Conservation (phyloP, 2,113 vertebrate genomes). For the Aptenodytes patagonicus region DNA sequence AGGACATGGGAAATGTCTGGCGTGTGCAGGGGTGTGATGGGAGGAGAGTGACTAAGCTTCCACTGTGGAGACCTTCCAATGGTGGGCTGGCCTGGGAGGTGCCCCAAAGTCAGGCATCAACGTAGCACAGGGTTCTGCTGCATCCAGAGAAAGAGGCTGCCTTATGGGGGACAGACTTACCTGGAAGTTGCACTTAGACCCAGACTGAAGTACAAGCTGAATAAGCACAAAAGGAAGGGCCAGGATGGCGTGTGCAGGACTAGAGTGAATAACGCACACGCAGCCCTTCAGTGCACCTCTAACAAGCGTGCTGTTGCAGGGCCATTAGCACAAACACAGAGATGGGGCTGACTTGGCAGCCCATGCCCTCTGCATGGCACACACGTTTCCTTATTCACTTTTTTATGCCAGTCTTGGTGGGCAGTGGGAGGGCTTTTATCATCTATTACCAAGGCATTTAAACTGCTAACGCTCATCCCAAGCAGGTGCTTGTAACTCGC, state of each 20-base stretch:
- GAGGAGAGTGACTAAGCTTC: background rate
- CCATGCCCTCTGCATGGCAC: background rate
- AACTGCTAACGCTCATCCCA: background rate
- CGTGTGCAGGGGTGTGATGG: background rate
- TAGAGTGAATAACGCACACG: fast-evolving
- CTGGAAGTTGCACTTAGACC: background rate
- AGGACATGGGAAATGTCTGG: background rate
- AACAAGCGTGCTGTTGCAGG: fast-evolving
- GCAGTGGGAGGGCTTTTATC: background rate
- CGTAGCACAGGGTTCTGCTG: background rate
- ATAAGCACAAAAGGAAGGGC: background rate
- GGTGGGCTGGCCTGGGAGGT: background rate
- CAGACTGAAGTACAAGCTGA: background rate
- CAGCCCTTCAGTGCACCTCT: background rate
- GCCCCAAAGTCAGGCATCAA: background rate
- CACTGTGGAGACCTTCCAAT: background rate
- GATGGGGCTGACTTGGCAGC: fast-evolving
- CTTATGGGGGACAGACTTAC: background rate
- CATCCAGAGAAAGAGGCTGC: background rate
- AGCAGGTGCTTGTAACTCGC: background rate
- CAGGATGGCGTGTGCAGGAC: background rate
- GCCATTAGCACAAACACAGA: background rate
- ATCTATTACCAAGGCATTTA: background rate
- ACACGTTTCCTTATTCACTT: fast-evolving
- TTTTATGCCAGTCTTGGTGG: background rate